These are phyloP conservation scores for Channallabes apus DNA, from an alignment of 2,797 vertebrate genomes.

Conservation along the genomic window DNA sequence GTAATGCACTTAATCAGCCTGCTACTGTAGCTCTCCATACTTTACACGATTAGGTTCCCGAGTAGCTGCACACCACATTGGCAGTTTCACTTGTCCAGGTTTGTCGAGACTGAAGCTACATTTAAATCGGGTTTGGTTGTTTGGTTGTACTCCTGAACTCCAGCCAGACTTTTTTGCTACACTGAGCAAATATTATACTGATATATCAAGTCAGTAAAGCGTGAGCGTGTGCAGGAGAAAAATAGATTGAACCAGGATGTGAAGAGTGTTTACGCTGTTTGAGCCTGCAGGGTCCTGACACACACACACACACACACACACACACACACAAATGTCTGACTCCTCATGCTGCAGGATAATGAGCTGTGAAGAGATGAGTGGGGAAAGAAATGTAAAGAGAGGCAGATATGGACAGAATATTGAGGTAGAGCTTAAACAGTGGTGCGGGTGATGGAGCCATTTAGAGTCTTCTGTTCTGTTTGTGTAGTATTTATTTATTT, in stretches of 20 bases:
- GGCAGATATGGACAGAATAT: background rate
- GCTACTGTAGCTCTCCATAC: background rate
- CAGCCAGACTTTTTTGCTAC: background rate
- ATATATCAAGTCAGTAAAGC: constrained; percentile 10
- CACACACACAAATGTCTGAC: too few relatives aligned
- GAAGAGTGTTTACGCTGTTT: background rate
- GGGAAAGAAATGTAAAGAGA: background rate
- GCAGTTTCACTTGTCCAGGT: background rate
- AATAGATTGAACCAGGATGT: background rate
- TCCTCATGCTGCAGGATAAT: background rate
- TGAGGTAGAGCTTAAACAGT: background rate
- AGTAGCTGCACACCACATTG: background rate
- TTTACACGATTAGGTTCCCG: background rate
- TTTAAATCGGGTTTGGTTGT: background rate
- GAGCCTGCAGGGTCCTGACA: background rate
- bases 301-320: background rate
- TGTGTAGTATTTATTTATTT: too few relatives aligned
- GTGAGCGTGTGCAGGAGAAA: background rate
- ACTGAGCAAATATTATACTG: background rate
- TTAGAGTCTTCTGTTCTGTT: too few relatives aligned
- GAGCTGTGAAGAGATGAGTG: background rate
- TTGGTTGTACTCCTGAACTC: background rate
- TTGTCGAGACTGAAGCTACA: background rate
- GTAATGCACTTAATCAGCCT: background rate
- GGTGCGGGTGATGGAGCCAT: too few relatives aligned